Base-by-base conservation (phyloP, 2,113 vertebrate genomes). In the Pavo muticus region DNA sequence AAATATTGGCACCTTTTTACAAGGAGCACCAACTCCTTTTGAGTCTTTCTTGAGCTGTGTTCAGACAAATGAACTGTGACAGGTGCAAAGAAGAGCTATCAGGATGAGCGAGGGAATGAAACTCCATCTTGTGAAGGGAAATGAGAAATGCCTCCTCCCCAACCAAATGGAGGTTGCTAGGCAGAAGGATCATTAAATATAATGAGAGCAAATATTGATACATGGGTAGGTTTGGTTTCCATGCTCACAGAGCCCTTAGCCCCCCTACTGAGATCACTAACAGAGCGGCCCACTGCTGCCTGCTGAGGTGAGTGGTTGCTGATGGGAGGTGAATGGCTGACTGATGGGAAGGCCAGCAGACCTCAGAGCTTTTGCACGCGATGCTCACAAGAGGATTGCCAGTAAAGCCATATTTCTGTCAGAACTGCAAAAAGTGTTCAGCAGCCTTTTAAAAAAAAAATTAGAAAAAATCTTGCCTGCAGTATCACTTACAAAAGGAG, bases 401-500 rank as follows among this genome's bases (percentile, higher is more conserved):
- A 37, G 42, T 40, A 52, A 76, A 47, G 39, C 42, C 37, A 0
- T 44, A 23, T 52, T 91, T 67, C 44, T 57, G 10, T 86, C 61
- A 42, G 19, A 47, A 5, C n/a, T 32, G 27, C 24, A 52, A 37
- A 37, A 81, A 52, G 3, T 19, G 50, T 81, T 56, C 20, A 1
- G 23, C 42, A 82, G 69, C 65, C 68, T 87, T 57, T 39, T 10
- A 61, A 23, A 27, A 48, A 40, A 50, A 79, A 16, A 3, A 67
- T 81, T 91, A 92, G 54, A 40, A 56, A 40, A 93, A 11, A 89
- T 77, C 52, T 76, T 75, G 42, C 12, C 52, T 94, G 60, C 81
- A 71, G 84, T 29, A 82, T 86, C 82, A 42, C 60, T 86, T 82
- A 88, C 4, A 25, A 81, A 90, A 91, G 57, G 81, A 88, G 75